Evolutionary conservation across 2,797 vertebrate species (phyloP), one percentile per base, ranked within the genome.

Genomic region (Neomorphus geoffroyi): DNA sequence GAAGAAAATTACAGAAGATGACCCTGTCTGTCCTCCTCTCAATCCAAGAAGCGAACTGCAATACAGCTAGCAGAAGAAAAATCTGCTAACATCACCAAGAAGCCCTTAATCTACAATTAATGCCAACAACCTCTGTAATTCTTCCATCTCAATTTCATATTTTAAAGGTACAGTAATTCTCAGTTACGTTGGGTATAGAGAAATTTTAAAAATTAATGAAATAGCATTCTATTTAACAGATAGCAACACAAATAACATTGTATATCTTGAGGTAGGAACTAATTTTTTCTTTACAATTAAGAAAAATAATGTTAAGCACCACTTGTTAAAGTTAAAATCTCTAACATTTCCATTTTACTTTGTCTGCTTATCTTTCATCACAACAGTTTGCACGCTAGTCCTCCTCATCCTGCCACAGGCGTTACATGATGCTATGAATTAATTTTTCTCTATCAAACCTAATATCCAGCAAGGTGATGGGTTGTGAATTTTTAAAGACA

Each of bases 21-120:
- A 54, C 41, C 43, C 35, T 35, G 45, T 30, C 67, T 66, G 24
- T 71, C 71, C 35, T 65, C n/a, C 39, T 89, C n/a, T 56, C 32
- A 48, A 30, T 33, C 19, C 2, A 3, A 89, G 93, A 53, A 91
- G 61, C 54, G 88, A 93, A 86, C 30, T 74, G 50, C 24, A 74
- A n/a, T 58, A 90, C 18, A 84, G 51, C 64, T 46, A 90, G 58
- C 33, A 86, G 33, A 92, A 84, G 48, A 88, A 81, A 84, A 94
- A 81, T 71, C 70, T 75, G 30, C 69, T 88, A 84, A 65, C 41
- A 84, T 90, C 80, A 92, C 84, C 27, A 94, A 66, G 69, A 91
- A 95, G 28, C 81, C 53, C 58, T 90, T 88, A 82, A 94, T 94
- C 67, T 88, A 96, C 90, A 96, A 95, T 91, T 96, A 73, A 95